Base-by-base conservation (phyloP, 2,888 invertebrate species). In the Scaptomyza cyrtandrae region DNA sequence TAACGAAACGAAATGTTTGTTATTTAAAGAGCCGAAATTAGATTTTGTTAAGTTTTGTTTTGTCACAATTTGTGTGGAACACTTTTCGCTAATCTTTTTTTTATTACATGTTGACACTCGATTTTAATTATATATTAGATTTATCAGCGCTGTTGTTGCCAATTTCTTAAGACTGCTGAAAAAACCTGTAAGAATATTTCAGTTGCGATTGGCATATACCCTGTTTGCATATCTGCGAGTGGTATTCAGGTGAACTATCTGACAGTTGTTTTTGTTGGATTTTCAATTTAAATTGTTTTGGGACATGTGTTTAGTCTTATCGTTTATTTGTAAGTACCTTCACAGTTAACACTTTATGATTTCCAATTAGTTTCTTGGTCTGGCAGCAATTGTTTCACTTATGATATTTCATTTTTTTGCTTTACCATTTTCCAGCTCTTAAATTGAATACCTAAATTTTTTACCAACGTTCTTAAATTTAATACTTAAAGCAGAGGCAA, bases 81-180 rank as follows among this genome's bases (percentile, higher is more conserved):
- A 2, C n/a, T 29, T 24, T n/a, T 3, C 14, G 27, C 14, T 19
- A 46, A 69, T 52, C 70, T 52, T 46, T 62, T 56, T 33, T 48
- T 39, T 70, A 33, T 50, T 29, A 45, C 55, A 52, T 31, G 13
- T 29, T 19, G 29, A 4, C 45, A 19, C 6, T 35, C 41, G 14
- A 44, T 31, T 64, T 44, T 31, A 56, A 69, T 62, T 62, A 62
- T 29, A 44, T 63, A 19, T 35, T 45, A 39, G 54, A 4, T 33
- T 29, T 14, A 44, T 48, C 24, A 50, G 14, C 7, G 29, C 35
- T 39, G 58, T 44, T 48, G 48, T 43, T 7, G 7, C 27, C 16
- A 11, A 29, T 24, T 31, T 35, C 29, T 39, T 43, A 9, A 41
- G 9, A 41, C 11, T 9, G 19, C 31, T 11, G 6, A 24, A 24